Evolutionary conservation across 1,140 invertebrate species (phyloP).

Genomic region (Tetranychus cinnabarinus): DNA sequence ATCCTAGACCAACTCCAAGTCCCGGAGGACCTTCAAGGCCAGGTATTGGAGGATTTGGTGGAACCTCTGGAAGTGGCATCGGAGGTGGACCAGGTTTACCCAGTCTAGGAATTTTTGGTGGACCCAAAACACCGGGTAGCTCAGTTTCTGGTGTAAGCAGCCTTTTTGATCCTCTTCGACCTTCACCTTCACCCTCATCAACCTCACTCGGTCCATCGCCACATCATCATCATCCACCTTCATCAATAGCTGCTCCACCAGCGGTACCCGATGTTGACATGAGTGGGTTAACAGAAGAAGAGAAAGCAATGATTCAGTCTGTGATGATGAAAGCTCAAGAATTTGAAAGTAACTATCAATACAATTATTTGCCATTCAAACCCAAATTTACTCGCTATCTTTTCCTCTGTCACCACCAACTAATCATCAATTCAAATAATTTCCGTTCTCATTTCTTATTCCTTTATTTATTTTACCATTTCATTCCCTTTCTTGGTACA

Average conservation of each 20-base stretch:
- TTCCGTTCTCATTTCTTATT: no score
- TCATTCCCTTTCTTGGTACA: no score
- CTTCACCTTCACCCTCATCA: neutral
- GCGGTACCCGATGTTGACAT: constrained; percentile 30
- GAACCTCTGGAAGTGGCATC: neutral
- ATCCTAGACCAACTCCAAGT: no score
- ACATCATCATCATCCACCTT: neutral
- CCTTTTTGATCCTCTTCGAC: neutral
- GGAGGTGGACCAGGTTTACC: neutral
- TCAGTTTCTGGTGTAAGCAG: neutral
- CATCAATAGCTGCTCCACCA: constrained; percentile 4
- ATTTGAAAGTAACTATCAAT: constrained; percentile 7
- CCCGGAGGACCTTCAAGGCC: neutral
- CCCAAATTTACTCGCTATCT: neutral
- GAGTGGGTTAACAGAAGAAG: constrained; percentile 33
- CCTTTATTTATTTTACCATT: no score
- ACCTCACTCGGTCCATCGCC: neutral
- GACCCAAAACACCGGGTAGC: neutral
- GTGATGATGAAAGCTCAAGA: constrained; percentile 36
- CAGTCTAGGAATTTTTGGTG: neutral
- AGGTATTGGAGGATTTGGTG: neutral
- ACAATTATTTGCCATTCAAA: no score
- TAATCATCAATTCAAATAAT: no score
- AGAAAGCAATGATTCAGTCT: constrained; percentile 31
- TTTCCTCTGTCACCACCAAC: neutral